Evolutionary conservation across 2,888 invertebrate genomes (phyloP).

Genomic region (Amblyteles armatorius): DNA sequence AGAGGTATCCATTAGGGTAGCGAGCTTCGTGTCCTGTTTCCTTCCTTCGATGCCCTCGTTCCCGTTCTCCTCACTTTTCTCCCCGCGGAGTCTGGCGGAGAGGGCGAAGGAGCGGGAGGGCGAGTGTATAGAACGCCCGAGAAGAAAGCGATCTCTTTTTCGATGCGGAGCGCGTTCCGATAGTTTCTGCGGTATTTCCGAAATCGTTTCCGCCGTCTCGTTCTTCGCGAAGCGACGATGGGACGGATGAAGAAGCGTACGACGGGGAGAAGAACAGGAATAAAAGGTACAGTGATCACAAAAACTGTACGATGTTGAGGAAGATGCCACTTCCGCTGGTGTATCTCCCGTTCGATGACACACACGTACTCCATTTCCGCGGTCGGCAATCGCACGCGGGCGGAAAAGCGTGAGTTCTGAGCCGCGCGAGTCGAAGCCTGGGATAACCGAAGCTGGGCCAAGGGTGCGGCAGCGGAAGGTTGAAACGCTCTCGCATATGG

Average conservation of each 20-base stretch:
- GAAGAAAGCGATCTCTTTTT: conserved; percentile 51
- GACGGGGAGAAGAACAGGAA: conserved; percentile 4
- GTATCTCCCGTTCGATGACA: conserved; percentile 35
- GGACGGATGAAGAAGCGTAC: background rate
- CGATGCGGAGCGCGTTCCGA: conserved; percentile 58
- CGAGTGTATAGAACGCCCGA: background rate
- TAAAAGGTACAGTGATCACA: conserved; percentile 9
- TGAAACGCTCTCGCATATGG: conserved; percentile 74
- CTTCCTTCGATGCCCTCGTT: conserved; percentile 42
- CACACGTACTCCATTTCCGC: conserved; percentile 49
- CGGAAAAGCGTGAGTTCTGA: conserved; percentile 18
- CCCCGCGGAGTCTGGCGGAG: conserved; percentile 22
- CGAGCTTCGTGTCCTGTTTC: conserved; percentile 60
- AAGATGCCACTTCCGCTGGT: background rate
- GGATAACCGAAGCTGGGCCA: conserved; percentile 15
- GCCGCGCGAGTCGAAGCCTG: conserved; percentile 26
- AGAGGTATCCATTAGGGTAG: conserved; percentile 61
- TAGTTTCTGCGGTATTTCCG: conserved; percentile 55
- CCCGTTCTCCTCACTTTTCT: conserved; percentile 20
- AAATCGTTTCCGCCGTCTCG: conserved; percentile 58
- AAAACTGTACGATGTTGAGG: conserved; percentile 4
- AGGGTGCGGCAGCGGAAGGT: conserved; percentile 33
- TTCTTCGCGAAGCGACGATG: conserved; percentile 5
- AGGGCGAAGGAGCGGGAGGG: background rate
- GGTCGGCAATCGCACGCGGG: conserved; percentile 25